Evolutionary conservation across 1,140 invertebrate species (phyloP), one percentile per base, ranked within the genome.

Genomic region (Ectropis grisescens): DNA sequence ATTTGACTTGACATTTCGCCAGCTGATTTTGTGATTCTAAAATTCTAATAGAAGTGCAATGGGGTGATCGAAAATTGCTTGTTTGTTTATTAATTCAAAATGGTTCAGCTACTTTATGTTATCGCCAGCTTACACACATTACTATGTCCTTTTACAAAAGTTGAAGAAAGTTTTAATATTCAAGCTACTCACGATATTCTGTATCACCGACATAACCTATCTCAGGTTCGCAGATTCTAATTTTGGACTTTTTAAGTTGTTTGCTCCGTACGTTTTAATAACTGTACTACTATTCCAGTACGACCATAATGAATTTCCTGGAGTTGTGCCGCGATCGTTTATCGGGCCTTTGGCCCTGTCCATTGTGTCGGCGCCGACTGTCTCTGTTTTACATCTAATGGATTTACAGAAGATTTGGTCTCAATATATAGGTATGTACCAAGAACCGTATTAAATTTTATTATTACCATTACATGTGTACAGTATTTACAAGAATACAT

Each of bases 121-220:
- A 83, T 93, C 47, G 89, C 91, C 19, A 84, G 86, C 38, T 82
- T 92, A 39, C 93, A 97, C 74, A 76, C 98, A 25, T 60, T 95
- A 30, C 87, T 94, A 47, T 97, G 95, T 69, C 97, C 98, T 27
- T 98, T 92, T 69, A 99, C 96, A 1, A 99, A 99, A 91, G 98
- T 99, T 6, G 98, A 99, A 83, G 98, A 99, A 85, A 99, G 96
- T 83, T 99, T 99, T 66, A 99, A 98, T 83, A 84, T 98, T 11
- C 95, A 99, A 86, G 98, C 98, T 8, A 93, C 93, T 72, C 98
- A 99, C 84, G 98, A 99, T 84, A 87, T 99, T 52, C 83, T 99
- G 9, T 98, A 96, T 81, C 89, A 96, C 66, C 85, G 90, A 38
- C 82, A 85, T 69, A 93, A 97, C 83, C 85, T 98, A 36, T 83